Conservation (phyloP, 2,888 invertebrate genomes). For the Drosophila multiciliata region DNA sequence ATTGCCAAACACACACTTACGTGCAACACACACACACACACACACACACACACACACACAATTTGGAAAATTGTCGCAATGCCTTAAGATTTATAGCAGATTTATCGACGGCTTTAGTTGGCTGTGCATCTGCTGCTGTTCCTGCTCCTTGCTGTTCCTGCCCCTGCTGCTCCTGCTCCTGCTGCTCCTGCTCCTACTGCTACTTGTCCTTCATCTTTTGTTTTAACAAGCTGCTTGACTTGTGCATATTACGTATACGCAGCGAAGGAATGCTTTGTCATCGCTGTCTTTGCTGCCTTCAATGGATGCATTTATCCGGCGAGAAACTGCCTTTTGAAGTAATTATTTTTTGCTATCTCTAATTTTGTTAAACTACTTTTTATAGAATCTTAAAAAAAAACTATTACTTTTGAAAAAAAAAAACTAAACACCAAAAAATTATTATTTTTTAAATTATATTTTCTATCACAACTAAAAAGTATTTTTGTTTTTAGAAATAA, state of each 20-base stretch:
- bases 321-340: background rate
- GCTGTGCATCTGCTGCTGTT: conserved; percentile 50
- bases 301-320: conserved; percentile 11
- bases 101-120: conserved; percentile 67
- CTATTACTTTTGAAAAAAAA: too few relatives aligned
- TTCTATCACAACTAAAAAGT: too few relatives aligned
- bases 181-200: conserved; percentile 10
- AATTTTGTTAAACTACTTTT: background rate
- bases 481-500: background rate
- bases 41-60: background rate
- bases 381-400: background rate
- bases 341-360: background rate
- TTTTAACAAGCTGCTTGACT: conserved; percentile 46
- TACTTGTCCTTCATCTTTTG: conserved; percentile 19
- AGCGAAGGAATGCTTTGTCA: background rate
- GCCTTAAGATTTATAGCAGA: conserved; percentile 72
- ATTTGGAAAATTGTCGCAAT: conserved; percentile 51
- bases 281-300: background rate
- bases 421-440: too few relatives aligned
- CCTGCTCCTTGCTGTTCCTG: background rate
- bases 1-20: conserved; percentile 27
- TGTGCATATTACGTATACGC: conserved; percentile 45
- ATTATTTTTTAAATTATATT: too few relatives aligned
- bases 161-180: background rate
- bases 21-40: background rate